Conservation (phyloP, 1,140 invertebrate species). For the Bombus affinis region DNA sequence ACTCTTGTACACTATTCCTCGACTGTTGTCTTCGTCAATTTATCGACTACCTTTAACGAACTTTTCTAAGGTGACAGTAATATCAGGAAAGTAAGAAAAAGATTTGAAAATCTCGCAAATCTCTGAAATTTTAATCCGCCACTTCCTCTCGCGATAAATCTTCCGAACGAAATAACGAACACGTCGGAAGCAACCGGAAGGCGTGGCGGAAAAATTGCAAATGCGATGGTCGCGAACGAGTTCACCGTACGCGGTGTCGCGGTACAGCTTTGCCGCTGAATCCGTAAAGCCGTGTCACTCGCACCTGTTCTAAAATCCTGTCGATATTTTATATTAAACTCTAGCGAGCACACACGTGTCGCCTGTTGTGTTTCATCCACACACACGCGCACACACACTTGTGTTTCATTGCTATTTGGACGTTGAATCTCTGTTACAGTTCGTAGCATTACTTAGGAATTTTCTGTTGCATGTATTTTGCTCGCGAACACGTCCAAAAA, state of each 20-base stretch:
- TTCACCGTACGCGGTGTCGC: not conserved
- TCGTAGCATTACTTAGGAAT: constrained; percentile 44
- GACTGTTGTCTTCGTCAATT: no score
- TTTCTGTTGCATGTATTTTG: not conserved
- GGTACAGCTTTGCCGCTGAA: constrained; percentile 17
- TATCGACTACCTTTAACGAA: no score
- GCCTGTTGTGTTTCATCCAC: not conserved
- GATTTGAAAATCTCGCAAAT: not conserved
- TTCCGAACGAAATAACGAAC: not conserved
- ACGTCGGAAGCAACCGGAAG: not conserved
- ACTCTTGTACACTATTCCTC: no score
- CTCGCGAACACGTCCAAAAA: no score
- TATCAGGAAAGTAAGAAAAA: no score
- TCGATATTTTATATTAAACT: constrained; percentile 64
- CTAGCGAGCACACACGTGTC: not conserved
- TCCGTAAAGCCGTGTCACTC: constrained; percentile 53
- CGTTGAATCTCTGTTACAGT: not conserved
- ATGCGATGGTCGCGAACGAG: not conserved
- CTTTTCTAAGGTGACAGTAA: no score
- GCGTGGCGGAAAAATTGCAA: constrained; percentile 28
- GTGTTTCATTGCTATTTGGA: not conserved
- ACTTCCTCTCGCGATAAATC: constrained; percentile 3
- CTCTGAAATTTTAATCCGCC: not conserved
- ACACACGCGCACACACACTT: no score
- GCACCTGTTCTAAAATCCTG: constrained; percentile 60